Conservation (phyloP, 2,888 invertebrate genomes). For the Caenorhabditis uteleia region DNA sequence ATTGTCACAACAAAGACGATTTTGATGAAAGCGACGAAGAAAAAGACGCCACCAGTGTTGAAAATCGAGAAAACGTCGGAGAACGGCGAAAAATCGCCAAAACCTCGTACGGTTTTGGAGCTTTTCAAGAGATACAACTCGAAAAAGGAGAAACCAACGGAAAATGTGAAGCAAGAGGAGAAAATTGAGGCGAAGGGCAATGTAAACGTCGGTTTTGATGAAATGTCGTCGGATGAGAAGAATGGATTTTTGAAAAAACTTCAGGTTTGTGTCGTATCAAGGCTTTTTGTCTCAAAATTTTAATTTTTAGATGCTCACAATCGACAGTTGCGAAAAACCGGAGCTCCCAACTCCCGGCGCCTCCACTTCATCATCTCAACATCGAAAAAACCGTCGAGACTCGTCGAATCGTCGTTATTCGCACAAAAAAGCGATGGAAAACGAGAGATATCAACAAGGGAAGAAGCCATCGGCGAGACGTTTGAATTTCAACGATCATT, state of each 20-base stretch:
- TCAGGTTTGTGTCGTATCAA: slow-evolving; percentile 6
- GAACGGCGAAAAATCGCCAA: slow-evolving; percentile 18
- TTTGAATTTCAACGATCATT: slow-evolving; percentile 8
- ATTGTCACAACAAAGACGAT: too few relatives aligned
- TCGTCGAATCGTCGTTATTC: too few relatives aligned
- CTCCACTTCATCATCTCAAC: too few relatives aligned
- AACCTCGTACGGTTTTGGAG: slow-evolving; percentile 14
- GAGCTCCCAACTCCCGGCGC: too few relatives aligned
- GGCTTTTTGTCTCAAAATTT: too few relatives aligned
- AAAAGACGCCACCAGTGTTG: slow-evolving; percentile 1
- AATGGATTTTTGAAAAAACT: slow-evolving; percentile 29
- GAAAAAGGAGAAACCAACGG: neutral
- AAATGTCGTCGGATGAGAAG: slow-evolving; percentile 26
- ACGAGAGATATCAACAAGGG: too few relatives aligned
- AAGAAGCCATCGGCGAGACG: neutral
- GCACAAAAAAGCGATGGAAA: too few relatives aligned
- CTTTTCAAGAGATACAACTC: slow-evolving; percentile 24
- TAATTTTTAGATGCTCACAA: too few relatives aligned
- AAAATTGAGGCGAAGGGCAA: neutral
- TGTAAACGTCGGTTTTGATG: slow-evolving; percentile 26
- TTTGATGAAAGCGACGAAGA: too few relatives aligned
- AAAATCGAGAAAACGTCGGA: slow-evolving; percentile 1
- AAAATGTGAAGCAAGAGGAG: neutral
- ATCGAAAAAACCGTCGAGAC: too few relatives aligned
- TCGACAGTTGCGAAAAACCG: too few relatives aligned